Base-by-base conservation (phyloP, 2,888 invertebrate genomes). In the Tiphia femorata region DNA sequence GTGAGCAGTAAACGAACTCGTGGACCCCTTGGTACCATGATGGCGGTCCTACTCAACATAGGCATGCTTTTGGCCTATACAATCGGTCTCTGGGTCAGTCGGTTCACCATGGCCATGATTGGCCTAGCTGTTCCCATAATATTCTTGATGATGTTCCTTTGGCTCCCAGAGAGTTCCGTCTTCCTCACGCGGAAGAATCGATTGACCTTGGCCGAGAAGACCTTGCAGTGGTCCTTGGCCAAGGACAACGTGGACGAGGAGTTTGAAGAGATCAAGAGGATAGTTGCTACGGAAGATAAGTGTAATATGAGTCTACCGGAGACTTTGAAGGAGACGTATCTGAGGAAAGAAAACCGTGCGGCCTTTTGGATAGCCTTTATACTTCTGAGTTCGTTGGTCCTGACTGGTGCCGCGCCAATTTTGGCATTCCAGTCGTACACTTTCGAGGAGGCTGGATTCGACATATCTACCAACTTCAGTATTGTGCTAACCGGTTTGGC, bases 111-210 rank as follows among this genome's bases (percentile, higher is more conserved):
- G 72, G 77, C 80, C 0, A 68, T 82, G 67, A 72, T 81, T 16
- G 64, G 73, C 0, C 53, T 81, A 2, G 52, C 46, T 1, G 44
- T 80, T 0, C 83, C 83, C 0, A 7, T 77, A 1, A 19, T 75
- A 3, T 82, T 83, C 47, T 46, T 77, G 8, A 0, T 78, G 3
- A 61, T 70, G 8, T 82, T 82, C 35, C 35, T 77, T 19, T 83
- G 83, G 83, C 59, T 82, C 7, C 83, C 83, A 2, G 82, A 82
- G 54, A 82, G 78, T 27, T 79, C 83, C 0, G 76, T 80, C 1
- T 82, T 78, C 52, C 72, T 82, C 3, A 76, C 78, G 1, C 75
- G 75, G 23, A 80, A 78, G 61, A 78, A 80, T 44, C 67, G 74
- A 14, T 55, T 79, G 2, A 67, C 49, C 0, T 67, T 67, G 27